Conservation (phyloP, 2,888 invertebrate species). For the Athalia rosae region DNA sequence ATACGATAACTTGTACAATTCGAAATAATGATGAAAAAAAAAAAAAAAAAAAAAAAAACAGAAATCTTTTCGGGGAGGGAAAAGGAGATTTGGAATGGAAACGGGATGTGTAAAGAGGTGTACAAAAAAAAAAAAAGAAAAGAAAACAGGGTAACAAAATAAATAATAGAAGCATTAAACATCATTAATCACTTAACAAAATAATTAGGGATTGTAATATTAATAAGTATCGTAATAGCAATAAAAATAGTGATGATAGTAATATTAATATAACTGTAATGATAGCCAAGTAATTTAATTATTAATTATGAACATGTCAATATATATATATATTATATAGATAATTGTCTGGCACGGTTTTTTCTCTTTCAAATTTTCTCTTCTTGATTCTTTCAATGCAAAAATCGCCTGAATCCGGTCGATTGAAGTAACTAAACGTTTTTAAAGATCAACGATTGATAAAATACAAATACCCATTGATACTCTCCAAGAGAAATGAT, state of each 20-base stretch:
- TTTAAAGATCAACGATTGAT: constrained; percentile 31
- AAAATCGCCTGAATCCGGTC: background rate
- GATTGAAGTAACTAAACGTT: background rate
- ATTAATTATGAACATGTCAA: constrained; percentile 49
- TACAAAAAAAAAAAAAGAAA: constrained; percentile 44
- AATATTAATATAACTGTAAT: constrained; percentile 50
- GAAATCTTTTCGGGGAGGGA: constrained; percentile 6
- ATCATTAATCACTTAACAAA: constrained; percentile 73
- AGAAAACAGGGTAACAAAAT: constrained; percentile 71
- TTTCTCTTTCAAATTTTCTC: background rate
- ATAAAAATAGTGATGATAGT: constrained; percentile 63
- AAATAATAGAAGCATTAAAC: constrained; percentile 74
- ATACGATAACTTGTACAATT: constrained; percentile 33
- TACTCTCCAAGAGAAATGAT: constrained; percentile 17
- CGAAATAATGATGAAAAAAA: constrained; percentile 8
- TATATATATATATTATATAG: constrained; percentile 57
- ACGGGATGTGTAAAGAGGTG: constrained; percentile 16
- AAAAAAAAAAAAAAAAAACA: constrained; percentile 49
- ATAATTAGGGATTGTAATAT: constrained; percentile 66
- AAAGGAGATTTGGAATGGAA: constrained; percentile 50
- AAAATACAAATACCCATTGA: constrained; percentile 12
- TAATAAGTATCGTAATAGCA: constrained; percentile 58
- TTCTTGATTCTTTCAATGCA: background rate
- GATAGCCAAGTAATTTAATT: constrained; percentile 59
- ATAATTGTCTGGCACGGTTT: constrained; percentile 42